A percentile compares a stretch with the other conserved stretches of the same genome.
Conservation (phyloP, 2,113 vertebrate genomes). For the Vidua macroura region DNA sequence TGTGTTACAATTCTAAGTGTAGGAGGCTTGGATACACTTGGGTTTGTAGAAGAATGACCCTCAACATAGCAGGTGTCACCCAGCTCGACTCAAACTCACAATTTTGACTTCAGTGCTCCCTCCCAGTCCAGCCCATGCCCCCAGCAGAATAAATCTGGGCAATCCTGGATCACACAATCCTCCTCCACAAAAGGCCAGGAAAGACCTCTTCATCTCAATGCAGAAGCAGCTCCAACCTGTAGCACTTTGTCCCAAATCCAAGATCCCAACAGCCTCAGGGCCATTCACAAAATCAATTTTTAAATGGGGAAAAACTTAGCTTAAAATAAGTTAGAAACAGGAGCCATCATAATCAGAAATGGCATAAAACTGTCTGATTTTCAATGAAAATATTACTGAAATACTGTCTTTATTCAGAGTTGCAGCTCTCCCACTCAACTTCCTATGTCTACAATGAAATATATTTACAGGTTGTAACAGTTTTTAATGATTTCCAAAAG, state of each 20-base stretch:
- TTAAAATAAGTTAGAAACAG: not conserved
- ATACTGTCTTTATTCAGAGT: not conserved
- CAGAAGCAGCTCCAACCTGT: not conserved
- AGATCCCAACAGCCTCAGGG: not conserved
- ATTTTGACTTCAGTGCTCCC: not conserved
- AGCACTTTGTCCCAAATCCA: not conserved
- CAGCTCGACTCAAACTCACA: not conserved
- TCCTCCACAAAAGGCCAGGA: not conserved
- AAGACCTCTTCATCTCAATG: not conserved
- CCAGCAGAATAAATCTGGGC: not conserved
- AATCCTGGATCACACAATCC: not conserved
- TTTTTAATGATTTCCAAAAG: not conserved
- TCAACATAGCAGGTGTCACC: not conserved
- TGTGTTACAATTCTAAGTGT: not conserved
- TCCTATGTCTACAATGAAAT: not conserved
- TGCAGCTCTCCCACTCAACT: not conserved
- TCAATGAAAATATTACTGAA: not conserved
- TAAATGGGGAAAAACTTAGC: not conserved
- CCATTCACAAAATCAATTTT: not conserved
- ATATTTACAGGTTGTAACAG: not conserved
- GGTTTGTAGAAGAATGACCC: not conserved
- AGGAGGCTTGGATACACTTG: too few species aligned
- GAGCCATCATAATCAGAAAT: not conserved
- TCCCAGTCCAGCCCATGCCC: not conserved
- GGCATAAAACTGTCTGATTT: not conserved